A percentile compares a stretch with the other conserved stretches of the same genome.
These are phyloP conservation scores for Oncorhynchus gorbuscha DNA, from an alignment of 2,113 vertebrate species.

Conservation along the genomic window DNA sequence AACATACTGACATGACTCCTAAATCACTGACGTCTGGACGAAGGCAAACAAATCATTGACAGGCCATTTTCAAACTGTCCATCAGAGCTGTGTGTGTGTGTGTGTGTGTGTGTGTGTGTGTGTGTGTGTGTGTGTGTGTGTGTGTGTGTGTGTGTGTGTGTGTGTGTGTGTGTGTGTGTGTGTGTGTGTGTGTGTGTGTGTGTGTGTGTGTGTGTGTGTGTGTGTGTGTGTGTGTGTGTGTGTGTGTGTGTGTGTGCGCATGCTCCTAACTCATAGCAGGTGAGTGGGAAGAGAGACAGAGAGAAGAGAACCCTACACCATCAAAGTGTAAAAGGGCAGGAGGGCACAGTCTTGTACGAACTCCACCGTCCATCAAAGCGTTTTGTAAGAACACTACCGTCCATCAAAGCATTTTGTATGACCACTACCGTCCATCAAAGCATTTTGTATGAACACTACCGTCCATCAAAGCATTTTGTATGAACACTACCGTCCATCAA, in stretches of 20 bases:
- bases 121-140: background rate
- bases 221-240: background rate
- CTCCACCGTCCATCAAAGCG: no score
- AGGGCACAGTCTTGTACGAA: no score
- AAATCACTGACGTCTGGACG: constrained; percentile 48
- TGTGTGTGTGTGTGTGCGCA: background rate
- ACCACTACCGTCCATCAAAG: no score
- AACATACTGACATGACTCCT: constrained; percentile 23
- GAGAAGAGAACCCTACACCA: no score
- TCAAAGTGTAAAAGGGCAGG: no score
- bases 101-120: constrained; percentile 3
- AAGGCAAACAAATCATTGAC: constrained; percentile 23
- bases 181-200: background rate
- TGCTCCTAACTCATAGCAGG: no score
- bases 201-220: background rate
- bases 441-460: no score
- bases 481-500: no score
- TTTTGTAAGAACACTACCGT: no score
- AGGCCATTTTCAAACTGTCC: background rate
- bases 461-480: no score
- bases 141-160: background rate
- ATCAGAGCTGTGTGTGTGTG: background rate
- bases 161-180: background rate
- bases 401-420: no score
- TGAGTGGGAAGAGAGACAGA: no score